Percentiles rank a stretch among this genome's conserved stretches.
Evolutionary conservation across 2,113 vertebrate species (phyloP).

Genomic region (Glaucomys volans): DNA sequence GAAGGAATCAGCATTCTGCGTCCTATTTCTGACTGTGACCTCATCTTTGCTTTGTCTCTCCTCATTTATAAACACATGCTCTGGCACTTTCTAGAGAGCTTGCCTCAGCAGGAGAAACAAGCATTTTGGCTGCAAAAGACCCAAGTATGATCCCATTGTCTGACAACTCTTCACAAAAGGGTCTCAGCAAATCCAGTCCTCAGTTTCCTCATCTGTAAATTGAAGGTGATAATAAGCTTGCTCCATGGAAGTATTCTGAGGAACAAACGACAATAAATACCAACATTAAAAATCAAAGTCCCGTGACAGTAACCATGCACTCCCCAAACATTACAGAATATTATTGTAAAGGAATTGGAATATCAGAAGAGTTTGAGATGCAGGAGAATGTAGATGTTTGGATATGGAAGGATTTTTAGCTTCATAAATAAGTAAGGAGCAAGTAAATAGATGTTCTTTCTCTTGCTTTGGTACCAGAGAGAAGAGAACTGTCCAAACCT

Average conservation of each 20-base stretch:
- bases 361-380: background rate
- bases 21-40: background rate
- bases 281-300: background rate
- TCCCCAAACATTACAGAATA: background rate
- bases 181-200: background rate
- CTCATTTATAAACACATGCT: background rate
- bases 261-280: background rate
- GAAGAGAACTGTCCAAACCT: background rate
- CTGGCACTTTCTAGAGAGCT: background rate
- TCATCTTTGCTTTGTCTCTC: conserved; percentile 7
- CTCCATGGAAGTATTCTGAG: background rate
- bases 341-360: background rate
- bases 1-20: background rate
- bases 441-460: background rate
- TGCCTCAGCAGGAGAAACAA: background rate
- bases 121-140: background rate
- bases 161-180: background rate
- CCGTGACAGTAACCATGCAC: background rate
- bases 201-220: background rate
- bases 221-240: background rate
- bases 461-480: background rate
- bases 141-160: background rate
- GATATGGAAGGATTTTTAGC: background rate
- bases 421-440: background rate
- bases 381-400: background rate